Evolutionary conservation across 2,113 vertebrate genomes (phyloP).

Genomic region (Paratilapia polleni): DNA sequence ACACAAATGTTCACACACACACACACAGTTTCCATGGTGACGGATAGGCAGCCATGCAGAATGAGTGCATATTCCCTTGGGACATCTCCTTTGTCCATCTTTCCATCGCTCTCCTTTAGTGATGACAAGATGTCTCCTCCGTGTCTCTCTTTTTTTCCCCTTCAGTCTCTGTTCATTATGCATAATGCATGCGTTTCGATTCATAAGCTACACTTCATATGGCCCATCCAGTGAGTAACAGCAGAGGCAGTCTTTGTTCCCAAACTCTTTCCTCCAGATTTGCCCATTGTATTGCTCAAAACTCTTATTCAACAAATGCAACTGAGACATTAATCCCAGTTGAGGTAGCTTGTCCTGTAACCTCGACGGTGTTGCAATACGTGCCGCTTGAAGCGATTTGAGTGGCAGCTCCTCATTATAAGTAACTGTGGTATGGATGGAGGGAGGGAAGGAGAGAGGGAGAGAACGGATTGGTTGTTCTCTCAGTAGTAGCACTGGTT

Average conservation of each 20-base stretch:
- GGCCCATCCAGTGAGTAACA: constrained; percentile 43
- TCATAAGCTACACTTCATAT: constrained; percentile 60
- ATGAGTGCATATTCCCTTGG: constrained; percentile 76
- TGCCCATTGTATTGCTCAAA: constrained; percentile 45
- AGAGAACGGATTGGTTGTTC: constrained; percentile 33
- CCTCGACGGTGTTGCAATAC: constrained; percentile 63
- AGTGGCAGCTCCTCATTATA: constrained; percentile 70
- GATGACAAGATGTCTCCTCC: constrained; percentile 77
- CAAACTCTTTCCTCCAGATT: constrained; percentile 62
- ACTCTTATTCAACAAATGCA: constrained; percentile 58
- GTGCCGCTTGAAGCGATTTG: constrained; percentile 50
- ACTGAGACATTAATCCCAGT: constrained; percentile 56
- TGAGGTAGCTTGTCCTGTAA: constrained; percentile 59
- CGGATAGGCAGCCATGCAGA: constrained; percentile 75
- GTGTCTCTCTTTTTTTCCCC: constrained; percentile 42
- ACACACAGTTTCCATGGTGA: constrained; percentile 79
- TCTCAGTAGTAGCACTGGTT: constrained; percentile 41
- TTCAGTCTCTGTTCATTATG: constrained; percentile 63
- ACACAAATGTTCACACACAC: constrained; percentile 30
- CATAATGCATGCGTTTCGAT: constrained; percentile 67
- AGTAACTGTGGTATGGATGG: constrained; percentile 55
- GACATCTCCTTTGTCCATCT: constrained; percentile 81
- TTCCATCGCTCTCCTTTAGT: constrained; percentile 75
- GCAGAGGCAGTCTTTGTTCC: constrained; percentile 63
- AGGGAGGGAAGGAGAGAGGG: constrained; percentile 15